A percentile compares a stretch with the other conserved stretches of the same genome.
These are phyloP conservation scores for Sorex araneus DNA, from an alignment of 2,113 vertebrate species.

Conservation along the genomic window DNA sequence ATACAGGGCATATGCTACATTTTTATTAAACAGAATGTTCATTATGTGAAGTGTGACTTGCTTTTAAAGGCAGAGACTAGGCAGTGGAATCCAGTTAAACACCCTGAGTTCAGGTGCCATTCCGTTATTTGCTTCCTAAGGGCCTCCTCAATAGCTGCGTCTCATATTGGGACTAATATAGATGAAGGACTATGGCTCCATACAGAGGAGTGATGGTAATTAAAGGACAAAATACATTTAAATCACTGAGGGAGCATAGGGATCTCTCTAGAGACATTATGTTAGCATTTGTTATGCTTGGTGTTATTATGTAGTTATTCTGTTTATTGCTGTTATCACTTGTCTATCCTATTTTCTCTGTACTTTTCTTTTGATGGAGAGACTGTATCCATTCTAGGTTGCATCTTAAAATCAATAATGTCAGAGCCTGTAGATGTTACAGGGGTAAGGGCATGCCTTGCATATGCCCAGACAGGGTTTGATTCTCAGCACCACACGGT, in stretches of 20 bases:
- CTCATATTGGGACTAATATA: not conserved
- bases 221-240: not conserved
- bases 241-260: not conserved
- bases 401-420: conserved; percentile 9
- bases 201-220: not conserved
- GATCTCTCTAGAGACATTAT: not conserved
- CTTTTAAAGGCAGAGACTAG: no score
- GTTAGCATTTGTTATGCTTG: no score
- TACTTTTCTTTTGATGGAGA: no score
- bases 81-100: not conserved
- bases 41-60: no score
- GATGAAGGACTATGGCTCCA: not conserved
- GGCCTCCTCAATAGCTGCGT: not conserved
- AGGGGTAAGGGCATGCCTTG: no score
- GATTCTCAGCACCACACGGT: no score
- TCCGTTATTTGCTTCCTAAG: not conserved
- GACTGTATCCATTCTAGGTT: not conserved
- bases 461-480: no score
- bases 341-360: no score
- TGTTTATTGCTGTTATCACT: no score
- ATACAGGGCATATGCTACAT: not conserved
- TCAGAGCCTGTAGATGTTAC: not conserved
- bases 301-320: no score
- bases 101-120: not conserved
- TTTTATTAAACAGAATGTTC: not conserved